phyloP scores from a whole-genome alignment of 2,888 invertebrate species.

The Mythimna pallens region DNA sequence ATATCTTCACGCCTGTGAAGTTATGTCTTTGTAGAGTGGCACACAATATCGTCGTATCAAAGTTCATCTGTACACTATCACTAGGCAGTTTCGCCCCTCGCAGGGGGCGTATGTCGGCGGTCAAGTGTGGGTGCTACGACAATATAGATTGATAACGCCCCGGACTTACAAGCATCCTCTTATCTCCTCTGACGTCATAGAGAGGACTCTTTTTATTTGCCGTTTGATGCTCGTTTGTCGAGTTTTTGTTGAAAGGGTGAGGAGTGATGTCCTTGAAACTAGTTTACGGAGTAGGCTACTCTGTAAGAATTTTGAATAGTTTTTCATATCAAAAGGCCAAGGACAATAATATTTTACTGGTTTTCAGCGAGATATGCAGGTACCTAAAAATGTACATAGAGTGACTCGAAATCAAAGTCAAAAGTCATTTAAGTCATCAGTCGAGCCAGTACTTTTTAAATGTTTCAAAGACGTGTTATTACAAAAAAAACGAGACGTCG shows the following conservation, averaged over 20 bases:
- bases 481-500: too few species aligned
- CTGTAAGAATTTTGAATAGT: too few species aligned
- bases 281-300: too few species aligned
- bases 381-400: too few species aligned
- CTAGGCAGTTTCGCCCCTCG: slow-evolving; percentile 32
- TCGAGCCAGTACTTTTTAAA: too few species aligned
- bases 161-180: slow-evolving; percentile 60
- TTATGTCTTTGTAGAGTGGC: background rate
- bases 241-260: slow-evolving; percentile 25
- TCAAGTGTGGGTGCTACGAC: slow-evolving; percentile 56
- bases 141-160: slow-evolving; percentile 64
- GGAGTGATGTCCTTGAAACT: background rate
- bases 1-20: background rate
- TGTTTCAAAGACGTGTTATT: too few species aligned
- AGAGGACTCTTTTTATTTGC: slow-evolving; percentile 48
- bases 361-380: too few species aligned
- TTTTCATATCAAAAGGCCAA: too few species aligned
- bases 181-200: slow-evolving; percentile 55
- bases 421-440: too few species aligned
- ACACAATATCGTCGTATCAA: slow-evolving; percentile 8
- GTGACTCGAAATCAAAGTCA: too few species aligned
- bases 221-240: slow-evolving; percentile 31
- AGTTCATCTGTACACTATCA: slow-evolving; percentile 44
- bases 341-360: too few species aligned
- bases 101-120: slow-evolving; percentile 56